A percentile compares a stretch with the other conserved stretches of the same genome.
These are phyloP conservation scores for Etia nguti DNA, from an alignment of 2,113 vertebrate species.

Conservation along the genomic window DNA sequence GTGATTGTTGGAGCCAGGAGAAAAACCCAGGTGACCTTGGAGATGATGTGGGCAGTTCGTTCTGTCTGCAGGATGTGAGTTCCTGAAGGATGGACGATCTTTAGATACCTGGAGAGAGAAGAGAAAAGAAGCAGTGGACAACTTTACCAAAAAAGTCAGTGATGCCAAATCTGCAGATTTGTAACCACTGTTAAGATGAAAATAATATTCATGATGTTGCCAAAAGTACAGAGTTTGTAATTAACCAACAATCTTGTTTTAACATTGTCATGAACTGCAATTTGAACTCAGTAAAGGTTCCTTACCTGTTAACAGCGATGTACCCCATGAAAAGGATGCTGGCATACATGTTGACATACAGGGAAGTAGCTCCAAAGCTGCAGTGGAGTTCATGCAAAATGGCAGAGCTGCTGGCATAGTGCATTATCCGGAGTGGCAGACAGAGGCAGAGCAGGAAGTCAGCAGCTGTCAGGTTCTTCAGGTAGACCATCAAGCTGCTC, in stretches of 20 bases:
- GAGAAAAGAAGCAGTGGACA: neutral
- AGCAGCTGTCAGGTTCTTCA: neutral
- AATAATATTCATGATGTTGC: neutral
- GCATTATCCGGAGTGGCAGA: neutral
- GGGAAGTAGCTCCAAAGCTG: neutral
- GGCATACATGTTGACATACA: neutral
- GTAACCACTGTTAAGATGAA: neutral
- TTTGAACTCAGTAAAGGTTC: rapidly evolving
- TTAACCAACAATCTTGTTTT: neutral
- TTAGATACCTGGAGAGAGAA: rapidly evolving
- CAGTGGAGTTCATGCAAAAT: rapidly evolving
- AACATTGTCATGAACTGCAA: neutral
- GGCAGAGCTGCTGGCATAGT: neutral
- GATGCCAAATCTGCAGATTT: neutral
- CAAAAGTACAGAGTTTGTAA: neutral
- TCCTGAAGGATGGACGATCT: neutral
- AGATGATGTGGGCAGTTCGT: rapidly evolving
- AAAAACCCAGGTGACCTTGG: rapidly evolving
- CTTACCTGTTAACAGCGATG: neutral
- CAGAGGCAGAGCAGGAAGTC: neutral
- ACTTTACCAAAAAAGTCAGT: neutral
- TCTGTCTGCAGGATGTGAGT: neutral
- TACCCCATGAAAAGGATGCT: neutral
- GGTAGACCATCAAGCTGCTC: neutral
- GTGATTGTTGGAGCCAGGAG: neutral